Conservation (phyloP, 1,140 invertebrate species). For the Berghia stephanieae region DNA sequence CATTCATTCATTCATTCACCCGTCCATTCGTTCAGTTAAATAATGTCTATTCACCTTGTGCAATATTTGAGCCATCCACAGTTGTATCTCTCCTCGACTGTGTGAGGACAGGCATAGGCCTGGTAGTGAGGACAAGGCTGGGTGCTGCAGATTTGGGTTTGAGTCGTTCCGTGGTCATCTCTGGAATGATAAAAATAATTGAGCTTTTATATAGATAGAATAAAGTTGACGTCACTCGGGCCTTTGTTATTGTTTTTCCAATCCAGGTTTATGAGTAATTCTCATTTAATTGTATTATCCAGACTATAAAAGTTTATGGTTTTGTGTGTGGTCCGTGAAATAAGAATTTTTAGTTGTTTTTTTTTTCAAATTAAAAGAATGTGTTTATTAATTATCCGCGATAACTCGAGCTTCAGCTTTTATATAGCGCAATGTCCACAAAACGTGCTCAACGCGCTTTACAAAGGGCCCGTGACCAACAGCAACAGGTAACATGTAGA, state of each 20-base stretch:
- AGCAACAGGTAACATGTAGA: too few relatives aligned
- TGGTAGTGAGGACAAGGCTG: conserved; percentile 26
- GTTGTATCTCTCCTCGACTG: conserved; percentile 24
- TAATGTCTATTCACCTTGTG: conserved; percentile 18
- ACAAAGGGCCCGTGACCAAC: too few relatives aligned
- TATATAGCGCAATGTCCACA: too few relatives aligned
- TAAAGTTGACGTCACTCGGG: too few relatives aligned
- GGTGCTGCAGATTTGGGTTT: conserved; percentile 32
- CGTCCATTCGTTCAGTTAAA: not conserved
- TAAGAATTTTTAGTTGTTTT: not conserved
- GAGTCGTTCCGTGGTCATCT: not conserved
- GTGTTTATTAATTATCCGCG: not conserved
- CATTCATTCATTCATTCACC: too few relatives aligned
- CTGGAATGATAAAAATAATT: conserved; percentile 8
- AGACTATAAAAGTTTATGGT: too few relatives aligned
- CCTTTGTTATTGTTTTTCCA: too few relatives aligned
- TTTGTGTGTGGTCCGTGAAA: not conserved
- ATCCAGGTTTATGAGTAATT: too few relatives aligned
- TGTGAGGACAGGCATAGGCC: conserved; percentile 19
- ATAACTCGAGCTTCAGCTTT: too few relatives aligned
- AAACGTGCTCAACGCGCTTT: too few relatives aligned
- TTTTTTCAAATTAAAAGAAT: not conserved
- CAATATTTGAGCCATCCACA: conserved; percentile 33
- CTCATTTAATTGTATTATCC: too few relatives aligned
- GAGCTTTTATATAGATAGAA: too few relatives aligned